A percentile compares a stretch with the other conserved stretches of the same genome.
These are phyloP conservation scores for Arbacia lixula DNA, from an alignment of 53 echinoderm and acorn worm species.

Conservation along the genomic window DNA sequence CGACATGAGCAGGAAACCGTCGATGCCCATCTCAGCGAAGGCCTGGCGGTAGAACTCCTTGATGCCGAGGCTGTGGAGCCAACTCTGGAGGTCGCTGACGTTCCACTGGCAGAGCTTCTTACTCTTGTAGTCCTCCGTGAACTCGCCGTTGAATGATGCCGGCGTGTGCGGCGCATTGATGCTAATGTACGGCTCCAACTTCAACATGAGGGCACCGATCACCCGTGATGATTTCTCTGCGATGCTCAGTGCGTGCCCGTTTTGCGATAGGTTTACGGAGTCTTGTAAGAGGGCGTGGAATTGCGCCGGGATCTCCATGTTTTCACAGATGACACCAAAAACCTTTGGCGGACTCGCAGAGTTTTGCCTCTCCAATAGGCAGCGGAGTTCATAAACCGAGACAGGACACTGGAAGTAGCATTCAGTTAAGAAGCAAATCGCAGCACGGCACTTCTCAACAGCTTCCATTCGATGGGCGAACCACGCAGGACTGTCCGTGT, in stretches of 20 bases:
- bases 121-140: conserved; percentile 82
- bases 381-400: conserved; percentile 88
- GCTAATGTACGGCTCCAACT: conserved; percentile 77
- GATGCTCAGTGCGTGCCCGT: conserved; percentile 62
- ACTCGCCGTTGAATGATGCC: conserved; percentile 48
- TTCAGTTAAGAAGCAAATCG: conserved; percentile 79
- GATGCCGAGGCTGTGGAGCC: conserved; percentile 86
- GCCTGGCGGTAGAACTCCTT: conserved; percentile 94
- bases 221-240: conserved; percentile 85
- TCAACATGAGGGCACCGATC: conserved; percentile 78
- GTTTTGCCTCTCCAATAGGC: conserved; percentile 79
- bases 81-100: conserved; percentile 86
- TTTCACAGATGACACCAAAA: conserved; percentile 74
- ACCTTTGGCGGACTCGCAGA: conserved; percentile 75
- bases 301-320: conserved; percentile 74
- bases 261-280: conserved; percentile 68
- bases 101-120: conserved; percentile 88
- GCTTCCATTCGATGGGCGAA: conserved; percentile 97
- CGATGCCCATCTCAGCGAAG: conserved; percentile 81
- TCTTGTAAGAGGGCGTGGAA: conserved; percentile 66
- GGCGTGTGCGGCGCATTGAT: conserved; percentile 78
- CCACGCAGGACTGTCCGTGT: conserved; percentile 90
- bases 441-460: conserved; percentile 87
- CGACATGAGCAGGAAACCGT: conserved; percentile 93
- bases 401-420: conserved; percentile 97